Evolutionary conservation across 2,888 invertebrate species (phyloP).

Genomic region (Stegana nigrithorax): DNA sequence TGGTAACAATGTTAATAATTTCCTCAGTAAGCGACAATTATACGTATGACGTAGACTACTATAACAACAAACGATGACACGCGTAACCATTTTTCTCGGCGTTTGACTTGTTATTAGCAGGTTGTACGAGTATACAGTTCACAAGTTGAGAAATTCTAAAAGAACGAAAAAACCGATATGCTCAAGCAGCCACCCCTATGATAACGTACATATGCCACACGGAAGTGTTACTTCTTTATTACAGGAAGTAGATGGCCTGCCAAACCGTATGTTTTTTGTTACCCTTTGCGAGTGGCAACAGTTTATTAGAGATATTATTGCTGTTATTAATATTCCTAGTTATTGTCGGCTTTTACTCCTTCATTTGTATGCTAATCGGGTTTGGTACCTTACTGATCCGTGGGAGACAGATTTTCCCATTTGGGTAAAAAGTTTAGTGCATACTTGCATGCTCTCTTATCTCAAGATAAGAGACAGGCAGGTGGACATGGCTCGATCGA

Average conservation of each 20-base stretch:
- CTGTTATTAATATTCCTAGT: conserved; percentile 17
- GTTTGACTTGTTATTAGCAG: conserved; percentile 58
- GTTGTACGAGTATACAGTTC: too few species aligned
- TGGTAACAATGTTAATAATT: conserved; percentile 46
- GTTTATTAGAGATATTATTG: too few species aligned
- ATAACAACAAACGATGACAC: conserved; percentile 44
- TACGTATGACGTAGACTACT: conserved; percentile 1
- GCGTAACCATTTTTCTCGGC: conserved; percentile 37
- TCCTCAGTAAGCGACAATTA: conserved; percentile 27
- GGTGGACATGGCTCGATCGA: too few species aligned
- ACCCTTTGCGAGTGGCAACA: conserved; percentile 8
- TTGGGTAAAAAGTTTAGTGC: too few species aligned
- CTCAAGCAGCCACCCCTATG: neutral
- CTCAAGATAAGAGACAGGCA: too few species aligned
- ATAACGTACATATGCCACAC: conserved; percentile 38
- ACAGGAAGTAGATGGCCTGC: conserved; percentile 47
- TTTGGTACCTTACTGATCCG: conserved; percentile 33
- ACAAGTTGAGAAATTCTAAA: neutral
- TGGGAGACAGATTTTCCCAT: conserved; percentile 36
- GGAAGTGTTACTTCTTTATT: conserved; percentile 54
- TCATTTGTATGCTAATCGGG: conserved; percentile 55
- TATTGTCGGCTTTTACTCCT: conserved; percentile 30
- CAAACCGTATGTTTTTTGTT: neutral
- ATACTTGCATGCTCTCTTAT: conserved; percentile 19
- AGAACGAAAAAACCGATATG: neutral